Conservation (phyloP, 2,797 vertebrate species). For the Myripristis murdjan region DNA sequence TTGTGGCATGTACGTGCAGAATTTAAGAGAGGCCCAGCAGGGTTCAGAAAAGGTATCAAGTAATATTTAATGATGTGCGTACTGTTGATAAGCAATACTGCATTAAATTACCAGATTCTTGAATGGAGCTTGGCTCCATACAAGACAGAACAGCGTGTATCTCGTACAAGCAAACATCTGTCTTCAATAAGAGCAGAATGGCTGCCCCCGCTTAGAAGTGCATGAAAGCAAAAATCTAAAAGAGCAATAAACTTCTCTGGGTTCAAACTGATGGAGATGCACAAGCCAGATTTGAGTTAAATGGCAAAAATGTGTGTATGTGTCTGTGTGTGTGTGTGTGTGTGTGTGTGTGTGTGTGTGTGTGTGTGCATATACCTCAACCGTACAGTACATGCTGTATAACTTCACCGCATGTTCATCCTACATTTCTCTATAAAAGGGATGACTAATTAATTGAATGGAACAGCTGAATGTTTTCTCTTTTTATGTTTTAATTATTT, state of each 20-base stretch:
- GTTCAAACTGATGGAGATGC: slow-evolving; percentile 38
- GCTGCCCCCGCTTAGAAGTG: slow-evolving; percentile 18
- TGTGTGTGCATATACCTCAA: no score
- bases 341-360: no score
- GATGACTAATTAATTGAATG: no score
- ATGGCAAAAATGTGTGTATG: background rate
- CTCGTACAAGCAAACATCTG: slow-evolving; percentile 54
- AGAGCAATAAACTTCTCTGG: slow-evolving; percentile 40
- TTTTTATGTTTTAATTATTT: background rate
- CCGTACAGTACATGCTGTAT: background rate
- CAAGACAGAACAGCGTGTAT: slow-evolving; percentile 11
- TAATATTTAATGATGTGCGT: background rate
- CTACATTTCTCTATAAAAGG: no score
- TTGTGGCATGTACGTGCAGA: no score
- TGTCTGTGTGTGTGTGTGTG: background rate
- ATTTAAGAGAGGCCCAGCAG: no score
- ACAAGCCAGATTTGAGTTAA: background rate
- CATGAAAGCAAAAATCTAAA: slow-evolving; percentile 26
- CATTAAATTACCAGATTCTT: background rate
- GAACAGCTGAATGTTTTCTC: background rate
- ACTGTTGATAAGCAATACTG: background rate
- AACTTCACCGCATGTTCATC: background rate
- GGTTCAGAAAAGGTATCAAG: no score
- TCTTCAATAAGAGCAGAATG: slow-evolving; percentile 39
- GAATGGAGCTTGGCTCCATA: background rate